phyloP scores from a whole-genome alignment of 2,888 invertebrate species.

The Anoplius nigerrimus region DNA sequence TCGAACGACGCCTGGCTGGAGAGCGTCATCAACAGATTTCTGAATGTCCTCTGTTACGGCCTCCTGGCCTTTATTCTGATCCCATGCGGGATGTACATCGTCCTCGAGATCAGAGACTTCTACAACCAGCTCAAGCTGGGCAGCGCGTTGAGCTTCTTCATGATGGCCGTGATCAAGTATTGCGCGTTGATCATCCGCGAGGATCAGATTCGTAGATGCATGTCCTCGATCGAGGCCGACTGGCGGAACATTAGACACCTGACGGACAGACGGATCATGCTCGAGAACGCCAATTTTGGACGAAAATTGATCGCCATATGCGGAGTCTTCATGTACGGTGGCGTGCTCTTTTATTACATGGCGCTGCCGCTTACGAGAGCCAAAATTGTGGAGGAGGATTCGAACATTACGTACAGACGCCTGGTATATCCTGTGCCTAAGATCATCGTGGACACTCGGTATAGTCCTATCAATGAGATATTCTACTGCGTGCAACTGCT shows the following conservation, averaged over 20 bases:
- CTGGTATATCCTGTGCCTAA: slow-evolving; percentile 60
- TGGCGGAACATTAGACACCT: slow-evolving; percentile 49
- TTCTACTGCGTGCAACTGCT: slow-evolving; percentile 57
- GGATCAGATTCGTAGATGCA: slow-evolving; percentile 44
- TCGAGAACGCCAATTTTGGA: slow-evolving; percentile 56
- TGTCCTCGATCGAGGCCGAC: slow-evolving; percentile 54
- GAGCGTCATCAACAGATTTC: neutral
- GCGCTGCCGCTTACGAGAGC: slow-evolving; percentile 52
- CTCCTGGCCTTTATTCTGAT: slow-evolving; percentile 47
- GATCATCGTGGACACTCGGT: slow-evolving; percentile 49
- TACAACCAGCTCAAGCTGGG: slow-evolving; percentile 48
- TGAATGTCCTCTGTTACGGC: slow-evolving; percentile 33
- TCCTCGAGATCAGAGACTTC: slow-evolving; percentile 51
- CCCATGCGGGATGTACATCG: slow-evolving; percentile 42
- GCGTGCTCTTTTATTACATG: slow-evolving; percentile 50
- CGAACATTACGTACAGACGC: slow-evolving; percentile 44
- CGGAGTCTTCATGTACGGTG: slow-evolving; percentile 56
- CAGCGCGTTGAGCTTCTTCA: slow-evolving; percentile 54
- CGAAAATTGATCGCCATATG: slow-evolving; percentile 50
- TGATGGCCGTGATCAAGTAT: slow-evolving; percentile 58
- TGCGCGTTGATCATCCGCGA: slow-evolving; percentile 39
- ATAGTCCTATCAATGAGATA: slow-evolving; percentile 60
- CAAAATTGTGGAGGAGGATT: slow-evolving; percentile 39
- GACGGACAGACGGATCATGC: slow-evolving; percentile 56
- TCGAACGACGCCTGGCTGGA: slow-evolving; percentile 8